phyloP scores from a whole-genome alignment of 2,113 vertebrate genomes.

The Chrysemys picta region DNA sequence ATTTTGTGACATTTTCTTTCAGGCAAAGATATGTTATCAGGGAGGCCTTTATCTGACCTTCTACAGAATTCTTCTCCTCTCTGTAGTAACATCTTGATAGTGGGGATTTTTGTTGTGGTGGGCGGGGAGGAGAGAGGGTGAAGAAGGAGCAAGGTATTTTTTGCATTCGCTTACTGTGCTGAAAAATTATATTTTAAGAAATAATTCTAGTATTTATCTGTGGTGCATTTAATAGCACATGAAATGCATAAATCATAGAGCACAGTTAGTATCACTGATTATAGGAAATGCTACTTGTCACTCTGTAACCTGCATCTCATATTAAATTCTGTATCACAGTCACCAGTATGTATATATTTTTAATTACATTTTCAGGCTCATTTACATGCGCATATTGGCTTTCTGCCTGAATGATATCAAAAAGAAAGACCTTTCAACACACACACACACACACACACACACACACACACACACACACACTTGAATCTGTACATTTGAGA shows the following conservation, averaged over 20 bases:
- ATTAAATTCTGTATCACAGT: slow-evolving; percentile 17
- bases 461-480: slow-evolving; percentile 7
- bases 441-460: background rate
- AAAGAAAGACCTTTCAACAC: slow-evolving; percentile 26
- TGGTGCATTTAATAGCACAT: background rate
- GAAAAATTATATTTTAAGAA: slow-evolving; percentile 15
- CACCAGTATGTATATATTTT: slow-evolving; percentile 62
- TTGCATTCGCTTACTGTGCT: background rate
- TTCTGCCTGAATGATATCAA: slow-evolving; percentile 65
- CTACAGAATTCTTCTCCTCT: background rate
- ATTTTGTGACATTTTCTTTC: slow-evolving; percentile 9
- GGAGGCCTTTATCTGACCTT: slow-evolving; percentile 6
- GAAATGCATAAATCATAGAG: slow-evolving; percentile 22
- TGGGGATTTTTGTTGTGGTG: background rate
- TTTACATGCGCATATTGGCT: slow-evolving; percentile 73
- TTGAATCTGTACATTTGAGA: slow-evolving; percentile 2
- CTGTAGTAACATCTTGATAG: background rate
- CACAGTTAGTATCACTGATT: slow-evolving; percentile 24
- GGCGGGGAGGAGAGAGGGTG: background rate
- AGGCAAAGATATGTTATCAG: background rate
- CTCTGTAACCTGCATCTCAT: slow-evolving; percentile 30
- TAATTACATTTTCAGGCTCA: slow-evolving; percentile 75
- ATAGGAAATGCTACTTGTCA: slow-evolving; percentile 40
- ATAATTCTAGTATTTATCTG: slow-evolving; percentile 30
- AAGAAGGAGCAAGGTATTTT: background rate